Percentiles rank a stretch among this genome's conserved stretches.
These are phyloP conservation scores for Corythoichthys haematopterus DNA, from an alignment of 2,113 vertebrate genomes.

Conservation along the genomic window DNA sequence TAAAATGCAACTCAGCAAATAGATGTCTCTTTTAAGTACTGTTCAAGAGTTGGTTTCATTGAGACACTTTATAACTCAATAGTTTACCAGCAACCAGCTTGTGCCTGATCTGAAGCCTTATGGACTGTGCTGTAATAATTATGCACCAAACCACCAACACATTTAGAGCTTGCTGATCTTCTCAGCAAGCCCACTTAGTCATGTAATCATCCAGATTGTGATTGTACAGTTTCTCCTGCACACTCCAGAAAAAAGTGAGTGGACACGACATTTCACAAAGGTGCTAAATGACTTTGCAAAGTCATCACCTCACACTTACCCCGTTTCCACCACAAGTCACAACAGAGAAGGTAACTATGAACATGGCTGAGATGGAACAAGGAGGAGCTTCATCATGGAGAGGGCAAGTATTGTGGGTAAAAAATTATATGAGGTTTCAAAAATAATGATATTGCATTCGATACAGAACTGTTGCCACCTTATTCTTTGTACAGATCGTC, in stretches of 20 bases:
- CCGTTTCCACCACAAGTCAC: slow-evolving; percentile 38
- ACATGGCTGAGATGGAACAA: background rate
- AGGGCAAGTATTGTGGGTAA: background rate
- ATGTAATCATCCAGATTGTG: slow-evolving; percentile 22
- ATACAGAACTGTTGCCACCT: too few relatives aligned
- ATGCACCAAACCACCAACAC: slow-evolving; percentile 24
- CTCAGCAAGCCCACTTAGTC: slow-evolving; percentile 6
- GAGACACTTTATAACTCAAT: slow-evolving; percentile 5
- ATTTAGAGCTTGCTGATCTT: slow-evolving; percentile 1
- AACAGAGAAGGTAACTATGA: background rate
- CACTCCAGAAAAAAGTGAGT: slow-evolving; percentile 34
- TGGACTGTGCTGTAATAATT: slow-evolving; percentile 4
- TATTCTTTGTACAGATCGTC: too few relatives aligned
- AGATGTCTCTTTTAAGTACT: slow-evolving; percentile 59
- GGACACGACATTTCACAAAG: slow-evolving; percentile 34
- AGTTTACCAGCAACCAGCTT: background rate
- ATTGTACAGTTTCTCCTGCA: slow-evolving; percentile 46
- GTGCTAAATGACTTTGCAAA: slow-evolving; percentile 55
- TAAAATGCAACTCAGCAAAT: slow-evolving; percentile 66
- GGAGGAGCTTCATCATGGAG: background rate
- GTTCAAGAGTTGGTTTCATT: slow-evolving; percentile 4
- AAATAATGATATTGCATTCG: background rate
- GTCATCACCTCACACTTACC: slow-evolving; percentile 47
- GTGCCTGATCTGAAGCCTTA: background rate
- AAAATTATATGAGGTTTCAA: background rate